A percentile compares a stretch with the other conserved stretches of the same genome.
Conservation (phyloP, 1,140 invertebrate genomes). For the Colletes latitarsis region DNA sequence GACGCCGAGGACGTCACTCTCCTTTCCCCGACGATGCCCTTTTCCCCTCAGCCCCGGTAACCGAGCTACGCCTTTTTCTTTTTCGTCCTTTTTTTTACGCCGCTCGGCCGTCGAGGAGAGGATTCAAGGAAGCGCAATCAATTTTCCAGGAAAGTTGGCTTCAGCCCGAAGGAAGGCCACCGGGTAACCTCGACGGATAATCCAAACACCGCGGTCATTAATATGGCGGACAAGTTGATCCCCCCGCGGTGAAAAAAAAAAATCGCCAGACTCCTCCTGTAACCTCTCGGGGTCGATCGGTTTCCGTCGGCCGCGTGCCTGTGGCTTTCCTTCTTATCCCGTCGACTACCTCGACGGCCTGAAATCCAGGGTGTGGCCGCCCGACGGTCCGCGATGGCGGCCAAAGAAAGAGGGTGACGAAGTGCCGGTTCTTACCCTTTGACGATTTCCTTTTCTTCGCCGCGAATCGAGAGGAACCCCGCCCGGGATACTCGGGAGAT, state of each 20-base stretch:
- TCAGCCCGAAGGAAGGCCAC: slow-evolving; percentile 23
- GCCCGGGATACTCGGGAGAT: background rate
- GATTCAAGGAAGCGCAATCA: slow-evolving; percentile 53
- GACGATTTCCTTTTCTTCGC: slow-evolving; percentile 14
- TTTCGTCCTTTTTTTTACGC: too few species aligned
- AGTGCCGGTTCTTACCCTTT: slow-evolving; percentile 28
- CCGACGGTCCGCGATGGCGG: background rate
- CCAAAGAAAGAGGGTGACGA: background rate
- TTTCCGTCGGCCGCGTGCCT: slow-evolving; percentile 8
- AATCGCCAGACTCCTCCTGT: slow-evolving; percentile 57
- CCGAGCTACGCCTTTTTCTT: background rate
- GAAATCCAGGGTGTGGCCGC: slow-evolving; percentile 12
- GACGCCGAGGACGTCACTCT: background rate
- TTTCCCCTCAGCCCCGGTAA: background rate
- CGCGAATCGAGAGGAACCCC: slow-evolving; percentile 23
- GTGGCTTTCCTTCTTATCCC: background rate
- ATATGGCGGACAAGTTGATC: slow-evolving; percentile 72
- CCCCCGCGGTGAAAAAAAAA: slow-evolving; percentile 61
- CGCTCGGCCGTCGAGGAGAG: background rate
- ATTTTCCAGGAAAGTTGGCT: slow-evolving; percentile 58
- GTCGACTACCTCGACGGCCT: background rate
- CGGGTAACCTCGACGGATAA: slow-evolving; percentile 65
- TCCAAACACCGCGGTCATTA: slow-evolving; percentile 67
- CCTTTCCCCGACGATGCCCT: background rate
- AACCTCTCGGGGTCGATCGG: slow-evolving; percentile 52